These are phyloP conservation scores for Ichneumoninae sp. DNA, from an alignment of 2,888 invertebrate species.

Conservation along the genomic window DNA sequence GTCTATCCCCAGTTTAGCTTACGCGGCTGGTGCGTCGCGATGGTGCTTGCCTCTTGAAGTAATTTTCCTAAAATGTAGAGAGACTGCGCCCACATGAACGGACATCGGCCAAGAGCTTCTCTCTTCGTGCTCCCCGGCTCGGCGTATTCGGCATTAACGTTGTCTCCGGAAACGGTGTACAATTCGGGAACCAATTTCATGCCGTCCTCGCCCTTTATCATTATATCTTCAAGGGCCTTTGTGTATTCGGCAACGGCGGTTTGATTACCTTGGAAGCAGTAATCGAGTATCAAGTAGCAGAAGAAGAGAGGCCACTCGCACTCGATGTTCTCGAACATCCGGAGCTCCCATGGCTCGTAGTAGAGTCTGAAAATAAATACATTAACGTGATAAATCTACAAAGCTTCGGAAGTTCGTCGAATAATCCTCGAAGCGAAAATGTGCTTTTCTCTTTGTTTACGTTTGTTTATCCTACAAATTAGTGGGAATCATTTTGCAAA, in stretches of 20 bases:
- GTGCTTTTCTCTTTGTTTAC: no score
- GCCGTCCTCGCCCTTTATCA: slow-evolving; percentile 95
- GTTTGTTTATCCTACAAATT: no score
- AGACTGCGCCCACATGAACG: slow-evolving; percentile 99
- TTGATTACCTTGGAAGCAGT: slow-evolving; percentile 95
- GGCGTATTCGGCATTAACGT: slow-evolving; percentile 94
- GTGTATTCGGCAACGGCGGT: slow-evolving; percentile 90
- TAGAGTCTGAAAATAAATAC: slow-evolving; percentile 88
- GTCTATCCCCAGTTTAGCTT: background rate
- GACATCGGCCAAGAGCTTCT: slow-evolving; percentile 94
- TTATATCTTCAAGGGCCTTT: slow-evolving; percentile 90
- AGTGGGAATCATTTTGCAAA: no score
- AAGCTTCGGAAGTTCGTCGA: background rate
- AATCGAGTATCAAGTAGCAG: slow-evolving; percentile 96
- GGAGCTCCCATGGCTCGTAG: slow-evolving; percentile 98
- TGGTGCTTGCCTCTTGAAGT: slow-evolving; percentile 90
- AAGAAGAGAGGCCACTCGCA: slow-evolving; percentile 99
- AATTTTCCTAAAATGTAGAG: slow-evolving; percentile 97
- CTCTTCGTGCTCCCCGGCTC: slow-evolving; percentile 96
- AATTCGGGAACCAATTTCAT: slow-evolving; percentile 96
- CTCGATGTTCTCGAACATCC: slow-evolving; percentile 99
- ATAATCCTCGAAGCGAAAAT: background rate
- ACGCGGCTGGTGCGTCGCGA: background rate
- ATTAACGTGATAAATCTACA: background rate
- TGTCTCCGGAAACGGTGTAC: slow-evolving; percentile 94